phyloP scores from a whole-genome alignment of 2,888 invertebrate genomes.

The Drosophila picticornis region DNA sequence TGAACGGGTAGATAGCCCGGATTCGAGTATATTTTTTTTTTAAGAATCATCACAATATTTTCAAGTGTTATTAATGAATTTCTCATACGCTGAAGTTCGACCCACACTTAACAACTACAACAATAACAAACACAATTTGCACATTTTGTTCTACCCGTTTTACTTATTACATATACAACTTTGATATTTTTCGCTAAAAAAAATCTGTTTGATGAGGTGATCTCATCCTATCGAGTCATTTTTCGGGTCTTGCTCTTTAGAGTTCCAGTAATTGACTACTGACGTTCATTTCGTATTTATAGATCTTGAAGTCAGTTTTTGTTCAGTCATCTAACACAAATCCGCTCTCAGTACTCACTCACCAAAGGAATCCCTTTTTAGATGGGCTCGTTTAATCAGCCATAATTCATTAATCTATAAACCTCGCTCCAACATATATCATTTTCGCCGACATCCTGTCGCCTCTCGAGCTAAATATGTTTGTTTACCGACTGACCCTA shows the following conservation, averaged over 20 bases:
- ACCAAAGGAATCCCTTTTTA: neutral
- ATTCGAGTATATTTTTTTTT: neutral
- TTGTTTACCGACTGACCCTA: slow-evolving; percentile 50
- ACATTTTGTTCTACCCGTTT: slow-evolving; percentile 6
- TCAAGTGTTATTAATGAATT: slow-evolving; percentile 13
- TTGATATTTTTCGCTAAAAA: slow-evolving; percentile 12
- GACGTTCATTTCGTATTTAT: slow-evolving; percentile 48
- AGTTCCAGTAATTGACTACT: slow-evolving; percentile 13
- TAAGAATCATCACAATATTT: neutral
- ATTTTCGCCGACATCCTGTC: slow-evolving; percentile 59
- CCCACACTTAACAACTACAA: slow-evolving; percentile 7
- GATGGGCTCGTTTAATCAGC: slow-evolving; percentile 3
- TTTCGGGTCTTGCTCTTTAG: slow-evolving; percentile 4
- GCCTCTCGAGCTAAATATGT: slow-evolving; percentile 20
- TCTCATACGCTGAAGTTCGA: slow-evolving; percentile 4
- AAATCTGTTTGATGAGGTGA: slow-evolving; percentile 29
- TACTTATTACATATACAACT: slow-evolving; percentile 18
- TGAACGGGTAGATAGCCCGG: neutral
- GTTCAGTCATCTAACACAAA: slow-evolving; percentile 25
- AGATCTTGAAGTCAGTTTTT: slow-evolving; percentile 35
- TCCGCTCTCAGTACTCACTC: slow-evolving; percentile 5
- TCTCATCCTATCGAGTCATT: slow-evolving; percentile 42
- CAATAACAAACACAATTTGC: slow-evolving; percentile 8
- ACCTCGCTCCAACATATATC: slow-evolving; percentile 22
- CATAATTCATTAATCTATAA: slow-evolving; percentile 28